phyloP scores from a whole-genome alignment of 2,888 invertebrate genomes.

The Apotomis capreana region DNA sequence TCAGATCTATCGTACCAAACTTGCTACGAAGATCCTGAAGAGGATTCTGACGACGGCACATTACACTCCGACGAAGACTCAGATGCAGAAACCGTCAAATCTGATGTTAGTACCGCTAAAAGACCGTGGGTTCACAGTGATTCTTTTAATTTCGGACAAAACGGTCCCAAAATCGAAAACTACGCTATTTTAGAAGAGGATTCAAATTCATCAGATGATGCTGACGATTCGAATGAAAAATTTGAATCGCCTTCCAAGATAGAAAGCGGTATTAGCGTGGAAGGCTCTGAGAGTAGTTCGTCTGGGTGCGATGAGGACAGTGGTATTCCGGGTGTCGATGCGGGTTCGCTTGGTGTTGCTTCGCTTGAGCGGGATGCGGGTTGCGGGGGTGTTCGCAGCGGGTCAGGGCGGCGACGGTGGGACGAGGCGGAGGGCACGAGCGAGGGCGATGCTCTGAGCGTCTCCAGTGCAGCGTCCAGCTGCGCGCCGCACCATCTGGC shows the following conservation, averaged over 20 bases:
- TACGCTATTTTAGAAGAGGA: constrained; percentile 63
- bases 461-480: constrained; percentile 78
- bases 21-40: constrained; percentile 73
- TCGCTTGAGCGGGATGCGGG: constrained; percentile 75
- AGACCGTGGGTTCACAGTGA: constrained; percentile 78
- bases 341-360: constrained; percentile 73
- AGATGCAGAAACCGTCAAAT: constrained; percentile 75
- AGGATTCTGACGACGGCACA: constrained; percentile 67
- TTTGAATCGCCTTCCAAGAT: constrained; percentile 66
- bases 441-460: constrained; percentile 77
- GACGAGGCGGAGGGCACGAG: constrained; percentile 76
- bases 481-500: constrained; percentile 74
- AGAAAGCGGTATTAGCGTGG: constrained; percentile 74
- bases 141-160: constrained; percentile 71
- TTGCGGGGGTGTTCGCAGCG: constrained; percentile 79
- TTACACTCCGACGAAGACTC: constrained; percentile 75
- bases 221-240: constrained; percentile 48
- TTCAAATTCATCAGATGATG: constrained; percentile 53
- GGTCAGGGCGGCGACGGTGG: constrained; percentile 79
- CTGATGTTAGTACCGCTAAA: constrained; percentile 70
- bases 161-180: constrained; percentile 57
- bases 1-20: constrained; percentile 74
- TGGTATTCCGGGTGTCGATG: constrained; percentile 71
- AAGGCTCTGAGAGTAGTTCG: constrained; percentile 68
- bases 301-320: constrained; percentile 72